These are phyloP conservation scores for Phlogophora meticulosa DNA, from an alignment of 2,888 invertebrate species.

Conservation along the genomic window DNA sequence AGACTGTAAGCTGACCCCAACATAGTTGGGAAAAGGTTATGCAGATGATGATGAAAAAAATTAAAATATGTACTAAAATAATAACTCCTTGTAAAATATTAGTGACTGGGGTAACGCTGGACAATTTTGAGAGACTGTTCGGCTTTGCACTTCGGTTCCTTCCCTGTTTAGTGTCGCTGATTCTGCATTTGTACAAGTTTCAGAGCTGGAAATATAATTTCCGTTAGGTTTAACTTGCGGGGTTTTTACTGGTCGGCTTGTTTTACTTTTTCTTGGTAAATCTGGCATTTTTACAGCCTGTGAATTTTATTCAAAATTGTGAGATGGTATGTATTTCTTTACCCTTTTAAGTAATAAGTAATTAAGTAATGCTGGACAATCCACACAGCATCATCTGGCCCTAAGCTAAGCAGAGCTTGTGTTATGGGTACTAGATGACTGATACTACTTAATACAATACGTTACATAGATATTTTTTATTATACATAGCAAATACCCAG, in stretches of 20 bases:
- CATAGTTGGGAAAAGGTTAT: too few species aligned
- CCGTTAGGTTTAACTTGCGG: slow-evolving; percentile 56
- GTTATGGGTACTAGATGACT: too few species aligned
- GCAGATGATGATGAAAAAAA: too few species aligned
- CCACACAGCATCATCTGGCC: too few species aligned
- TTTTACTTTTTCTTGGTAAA: slow-evolving; percentile 23
- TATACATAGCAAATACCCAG: too few species aligned
- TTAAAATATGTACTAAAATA: too few species aligned
- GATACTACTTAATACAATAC: too few species aligned
- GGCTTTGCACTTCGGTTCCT: slow-evolving; percentile 6
- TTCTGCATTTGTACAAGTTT: slow-evolving; percentile 50
- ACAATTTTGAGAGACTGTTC: not conserved
- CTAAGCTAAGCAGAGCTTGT: too few species aligned
- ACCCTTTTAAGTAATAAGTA: too few species aligned
- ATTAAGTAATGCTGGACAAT: too few species aligned
- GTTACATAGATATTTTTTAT: too few species aligned
- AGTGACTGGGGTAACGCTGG: not conserved
- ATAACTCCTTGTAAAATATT: not conserved
- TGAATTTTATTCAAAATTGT: slow-evolving; percentile 3
- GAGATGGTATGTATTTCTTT: not conserved
- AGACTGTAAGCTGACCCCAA: too few species aligned
- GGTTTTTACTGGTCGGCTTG: slow-evolving; percentile 8
- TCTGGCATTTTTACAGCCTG: slow-evolving; percentile 17
- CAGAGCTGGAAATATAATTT: slow-evolving; percentile 64
- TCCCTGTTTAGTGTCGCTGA: not conserved